A percentile compares a stretch with the other conserved stretches of the same genome.
Evolutionary conservation across 2,797 vertebrate species (phyloP).

Genomic region (Onychomys arenicola): DNA sequence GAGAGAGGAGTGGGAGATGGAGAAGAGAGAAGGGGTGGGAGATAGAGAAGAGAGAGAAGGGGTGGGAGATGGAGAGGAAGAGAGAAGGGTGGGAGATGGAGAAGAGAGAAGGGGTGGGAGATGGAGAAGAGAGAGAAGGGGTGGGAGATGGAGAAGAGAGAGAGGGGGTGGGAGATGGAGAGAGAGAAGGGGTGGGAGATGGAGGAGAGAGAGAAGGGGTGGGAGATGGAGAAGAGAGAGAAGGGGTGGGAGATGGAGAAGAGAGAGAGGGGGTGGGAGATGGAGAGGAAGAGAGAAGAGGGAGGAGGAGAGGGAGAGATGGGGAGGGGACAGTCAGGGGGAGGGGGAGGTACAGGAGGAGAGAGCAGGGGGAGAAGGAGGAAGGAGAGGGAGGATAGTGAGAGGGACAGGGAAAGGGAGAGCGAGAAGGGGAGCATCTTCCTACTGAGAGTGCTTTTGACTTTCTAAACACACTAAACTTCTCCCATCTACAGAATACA

Average conservation of each 20-base stretch:
- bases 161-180: rapidly evolving
- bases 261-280: background rate
- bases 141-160: too few species aligned
- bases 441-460: background rate
- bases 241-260: background rate
- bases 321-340: too few species aligned
- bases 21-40: background rate
- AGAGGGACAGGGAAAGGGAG: background rate
- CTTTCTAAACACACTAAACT: conserved; percentile 6
- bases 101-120: background rate
- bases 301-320: too few species aligned
- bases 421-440: background rate
- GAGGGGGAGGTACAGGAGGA: too few species aligned
- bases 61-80: background rate
- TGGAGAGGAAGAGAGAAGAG: too few species aligned
- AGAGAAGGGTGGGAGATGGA: too few species aligned
- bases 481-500: conserved; percentile 1
- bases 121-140: too few species aligned
- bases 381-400: too few species aligned
- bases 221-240: background rate
- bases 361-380: too few species aligned
- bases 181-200: background rate
- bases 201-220: background rate
- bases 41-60: background rate
- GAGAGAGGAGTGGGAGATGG: background rate